Conservation (phyloP, 2,113 vertebrate genomes). For the Paradoxurus hermaphroditus region DNA sequence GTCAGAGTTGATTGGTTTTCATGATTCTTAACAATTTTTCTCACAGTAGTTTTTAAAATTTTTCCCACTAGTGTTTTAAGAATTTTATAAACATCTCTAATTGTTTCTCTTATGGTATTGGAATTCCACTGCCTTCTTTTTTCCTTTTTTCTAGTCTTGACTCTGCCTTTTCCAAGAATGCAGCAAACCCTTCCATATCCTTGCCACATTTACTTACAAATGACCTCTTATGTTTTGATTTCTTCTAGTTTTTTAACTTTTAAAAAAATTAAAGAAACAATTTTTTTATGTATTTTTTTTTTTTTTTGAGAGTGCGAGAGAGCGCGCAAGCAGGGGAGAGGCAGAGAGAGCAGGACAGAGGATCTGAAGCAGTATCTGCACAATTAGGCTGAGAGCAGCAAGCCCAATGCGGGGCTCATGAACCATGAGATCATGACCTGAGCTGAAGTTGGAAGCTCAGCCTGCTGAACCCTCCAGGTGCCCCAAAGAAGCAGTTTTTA, state of each 20-base stretch:
- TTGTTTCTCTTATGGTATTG: not conserved
- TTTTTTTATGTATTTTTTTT: not conserved
- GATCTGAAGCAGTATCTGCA: no score
- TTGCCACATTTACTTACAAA: constrained; percentile 36
- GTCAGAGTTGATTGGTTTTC: not conserved
- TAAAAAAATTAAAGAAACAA: constrained; percentile 36
- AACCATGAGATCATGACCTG: no score
- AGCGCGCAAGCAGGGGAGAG: no score
- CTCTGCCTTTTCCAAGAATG: not conserved
- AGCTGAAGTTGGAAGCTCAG: no score
- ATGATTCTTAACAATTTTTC: not conserved
- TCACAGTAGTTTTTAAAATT: not conserved
- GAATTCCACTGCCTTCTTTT: not conserved
- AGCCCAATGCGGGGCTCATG: no score
- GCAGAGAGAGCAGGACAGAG: no score
- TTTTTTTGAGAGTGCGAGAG: no score
- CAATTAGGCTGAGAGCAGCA: no score
- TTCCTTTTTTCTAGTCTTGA: not conserved
- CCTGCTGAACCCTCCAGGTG: no score
- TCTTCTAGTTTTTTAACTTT: not conserved
- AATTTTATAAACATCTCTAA: constrained; percentile 38
- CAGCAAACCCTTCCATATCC: not conserved
- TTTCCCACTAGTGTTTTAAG: not conserved
- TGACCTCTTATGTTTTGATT: constrained; percentile 36
- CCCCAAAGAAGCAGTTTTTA: constrained; percentile 23